Evolutionary conservation across 1,140 invertebrate species (phyloP).

Genomic region (Tyrophagus putrescentiae): DNA sequence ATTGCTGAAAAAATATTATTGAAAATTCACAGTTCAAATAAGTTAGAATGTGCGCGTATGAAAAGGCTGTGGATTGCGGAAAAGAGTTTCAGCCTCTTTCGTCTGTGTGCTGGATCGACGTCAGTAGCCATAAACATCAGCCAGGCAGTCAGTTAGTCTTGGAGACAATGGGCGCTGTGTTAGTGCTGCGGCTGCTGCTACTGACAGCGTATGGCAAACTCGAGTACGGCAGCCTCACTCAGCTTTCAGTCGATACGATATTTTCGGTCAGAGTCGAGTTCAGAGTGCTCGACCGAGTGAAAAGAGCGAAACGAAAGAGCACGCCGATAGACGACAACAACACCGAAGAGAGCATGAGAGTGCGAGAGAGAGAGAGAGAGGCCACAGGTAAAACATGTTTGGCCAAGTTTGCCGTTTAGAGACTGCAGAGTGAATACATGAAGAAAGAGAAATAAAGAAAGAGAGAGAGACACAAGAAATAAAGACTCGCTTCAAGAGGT

Average conservation of each 20-base stretch:
- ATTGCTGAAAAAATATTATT: no score
- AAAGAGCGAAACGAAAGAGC: no score
- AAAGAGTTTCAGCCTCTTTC: no score
- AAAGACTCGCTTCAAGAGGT: slow-evolving; percentile 6
- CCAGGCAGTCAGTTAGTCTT: background rate
- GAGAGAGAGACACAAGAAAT: background rate
- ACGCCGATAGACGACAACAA: no score
- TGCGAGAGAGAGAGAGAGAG: background rate
- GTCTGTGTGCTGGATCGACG: background rate
- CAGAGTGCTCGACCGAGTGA: background rate
- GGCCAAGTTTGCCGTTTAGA: slow-evolving; percentile 1
- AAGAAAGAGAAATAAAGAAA: no score
- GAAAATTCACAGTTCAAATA: no score
- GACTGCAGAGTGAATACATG: no score
- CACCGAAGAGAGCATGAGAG: no score
- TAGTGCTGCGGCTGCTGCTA: background rate
- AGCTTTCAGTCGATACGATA: background rate
- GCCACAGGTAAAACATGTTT: slow-evolving; percentile 13
- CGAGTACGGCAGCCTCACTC: background rate
- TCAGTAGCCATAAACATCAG: slow-evolving; percentile 11
- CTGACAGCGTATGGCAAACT: background rate
- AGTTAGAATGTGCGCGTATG: no score
- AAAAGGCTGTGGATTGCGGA: no score
- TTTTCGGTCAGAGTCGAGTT: slow-evolving; percentile 3
- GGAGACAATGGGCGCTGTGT: background rate